Conservation (phyloP, 2,113 vertebrate genomes). For the Pelecanus crispus region DNA sequence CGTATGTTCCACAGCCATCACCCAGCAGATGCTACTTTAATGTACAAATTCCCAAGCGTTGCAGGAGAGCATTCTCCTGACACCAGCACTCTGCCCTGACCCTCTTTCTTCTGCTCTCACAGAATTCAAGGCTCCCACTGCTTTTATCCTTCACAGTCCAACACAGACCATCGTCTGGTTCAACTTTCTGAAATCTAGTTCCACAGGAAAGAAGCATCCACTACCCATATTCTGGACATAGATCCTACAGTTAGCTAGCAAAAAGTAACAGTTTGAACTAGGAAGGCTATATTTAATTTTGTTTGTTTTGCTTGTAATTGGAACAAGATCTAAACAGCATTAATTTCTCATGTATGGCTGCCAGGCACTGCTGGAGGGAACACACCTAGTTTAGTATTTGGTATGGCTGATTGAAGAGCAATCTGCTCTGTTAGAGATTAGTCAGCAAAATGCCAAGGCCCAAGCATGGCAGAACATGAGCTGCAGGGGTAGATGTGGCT, state of each 20-base stretch:
- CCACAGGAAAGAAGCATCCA: neutral
- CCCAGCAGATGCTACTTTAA: neutral
- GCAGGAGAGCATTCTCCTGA: neutral
- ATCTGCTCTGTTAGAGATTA: neutral
- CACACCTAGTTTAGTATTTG: neutral
- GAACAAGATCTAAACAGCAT: neutral
- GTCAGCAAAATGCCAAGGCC: neutral
- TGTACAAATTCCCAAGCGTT: neutral
- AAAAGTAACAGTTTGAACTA: neutral
- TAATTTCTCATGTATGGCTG: neutral
- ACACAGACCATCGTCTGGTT: neutral
- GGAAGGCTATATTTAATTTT: neutral
- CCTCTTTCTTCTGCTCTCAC: neutral
- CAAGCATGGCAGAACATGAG: neutral
- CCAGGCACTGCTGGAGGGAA: neutral
- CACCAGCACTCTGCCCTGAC: neutral
- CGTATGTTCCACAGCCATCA: neutral
- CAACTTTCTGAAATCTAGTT: neutral
- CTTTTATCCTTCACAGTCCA: neutral
- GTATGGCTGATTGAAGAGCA: neutral
- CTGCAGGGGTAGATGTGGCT: neutral
- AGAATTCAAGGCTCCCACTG: neutral
- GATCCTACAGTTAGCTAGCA: neutral
- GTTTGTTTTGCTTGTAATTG: neutral
- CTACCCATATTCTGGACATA: rapidly evolving